Conservation (phyloP, 2,797 vertebrate species). For the Gallinago nigripennis region DNA sequence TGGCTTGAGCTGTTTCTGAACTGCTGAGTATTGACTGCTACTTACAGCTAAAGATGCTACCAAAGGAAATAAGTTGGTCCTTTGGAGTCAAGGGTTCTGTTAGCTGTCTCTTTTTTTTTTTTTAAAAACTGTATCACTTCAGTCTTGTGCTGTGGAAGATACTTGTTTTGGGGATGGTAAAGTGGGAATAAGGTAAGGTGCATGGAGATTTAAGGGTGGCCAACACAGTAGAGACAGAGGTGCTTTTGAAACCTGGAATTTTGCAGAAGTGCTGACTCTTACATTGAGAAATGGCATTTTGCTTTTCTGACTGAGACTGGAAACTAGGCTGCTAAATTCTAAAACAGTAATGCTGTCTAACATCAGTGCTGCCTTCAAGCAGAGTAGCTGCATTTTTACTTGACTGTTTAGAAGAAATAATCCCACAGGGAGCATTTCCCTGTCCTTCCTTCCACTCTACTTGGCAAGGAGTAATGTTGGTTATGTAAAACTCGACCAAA, state of each 20-base stretch:
- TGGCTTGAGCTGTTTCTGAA: background rate
- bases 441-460: slow-evolving; percentile 26
- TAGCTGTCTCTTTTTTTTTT: background rate
- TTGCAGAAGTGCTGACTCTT: background rate
- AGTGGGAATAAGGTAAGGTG: background rate
- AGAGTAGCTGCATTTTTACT: slow-evolving; percentile 1
- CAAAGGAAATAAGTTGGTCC: background rate
- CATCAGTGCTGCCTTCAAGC: background rate
- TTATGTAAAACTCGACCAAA: slow-evolving; percentile 12
- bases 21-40: background rate
- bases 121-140: background rate
- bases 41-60: background rate
- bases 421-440: slow-evolving; percentile 27
- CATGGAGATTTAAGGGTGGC: background rate
- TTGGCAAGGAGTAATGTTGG: slow-evolving; percentile 35
- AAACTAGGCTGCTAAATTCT: background rate
- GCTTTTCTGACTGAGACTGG: background rate
- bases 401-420: slow-evolving; percentile 26
- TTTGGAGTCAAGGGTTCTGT: background rate
- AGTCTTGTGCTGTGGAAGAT: background rate
- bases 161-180: background rate
- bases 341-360: background rate
- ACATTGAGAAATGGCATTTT: background rate
- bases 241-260: background rate
- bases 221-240: background rate